Percentiles rank a stretch among this genome's conserved stretches.
These are phyloP conservation scores for Bergia sp. DNA, from an alignment of 92 coral and sea anemone species.

Conservation along the genomic window DNA sequence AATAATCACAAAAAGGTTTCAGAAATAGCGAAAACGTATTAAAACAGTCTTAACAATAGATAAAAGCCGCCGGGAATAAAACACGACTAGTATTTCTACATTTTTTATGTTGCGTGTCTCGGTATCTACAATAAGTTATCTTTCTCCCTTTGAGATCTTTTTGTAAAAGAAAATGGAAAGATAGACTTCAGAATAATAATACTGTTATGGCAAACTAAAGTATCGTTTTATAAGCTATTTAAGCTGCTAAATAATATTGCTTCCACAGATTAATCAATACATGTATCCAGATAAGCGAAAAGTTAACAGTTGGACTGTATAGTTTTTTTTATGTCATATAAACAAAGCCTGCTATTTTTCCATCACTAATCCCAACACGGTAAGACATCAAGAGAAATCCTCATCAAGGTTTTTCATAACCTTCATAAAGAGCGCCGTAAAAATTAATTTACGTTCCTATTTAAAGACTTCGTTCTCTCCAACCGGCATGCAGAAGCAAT, in stretches of 20 bases:
- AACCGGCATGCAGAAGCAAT: background rate
- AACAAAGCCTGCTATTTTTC: background rate
- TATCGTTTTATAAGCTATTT: background rate
- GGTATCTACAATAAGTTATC: background rate
- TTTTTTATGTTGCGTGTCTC: too few species aligned
- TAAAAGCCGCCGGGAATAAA: background rate
- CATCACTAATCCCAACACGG: background rate
- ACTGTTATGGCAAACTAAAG: background rate
- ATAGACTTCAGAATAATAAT: background rate
- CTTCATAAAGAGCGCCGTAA: background rate
- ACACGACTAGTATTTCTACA: background rate
- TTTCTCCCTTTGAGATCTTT: background rate
- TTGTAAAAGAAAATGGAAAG: background rate
- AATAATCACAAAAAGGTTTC: background rate
- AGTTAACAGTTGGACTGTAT: background rate
- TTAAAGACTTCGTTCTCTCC: background rate
- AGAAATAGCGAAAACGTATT: background rate
- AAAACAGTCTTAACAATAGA: background rate
- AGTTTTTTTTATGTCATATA: background rate
- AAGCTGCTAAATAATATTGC: background rate
- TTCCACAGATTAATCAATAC: background rate
- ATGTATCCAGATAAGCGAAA: background rate
- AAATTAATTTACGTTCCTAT: background rate
- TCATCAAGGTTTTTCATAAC: background rate
- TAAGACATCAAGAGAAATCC: background rate